Percentiles rank a stretch among this genome's conserved stretches.
These are phyloP conservation scores for Temnopleurus reevesii DNA, from an alignment of 53 echinoderm and acorn worm species.

Conservation along the genomic window DNA sequence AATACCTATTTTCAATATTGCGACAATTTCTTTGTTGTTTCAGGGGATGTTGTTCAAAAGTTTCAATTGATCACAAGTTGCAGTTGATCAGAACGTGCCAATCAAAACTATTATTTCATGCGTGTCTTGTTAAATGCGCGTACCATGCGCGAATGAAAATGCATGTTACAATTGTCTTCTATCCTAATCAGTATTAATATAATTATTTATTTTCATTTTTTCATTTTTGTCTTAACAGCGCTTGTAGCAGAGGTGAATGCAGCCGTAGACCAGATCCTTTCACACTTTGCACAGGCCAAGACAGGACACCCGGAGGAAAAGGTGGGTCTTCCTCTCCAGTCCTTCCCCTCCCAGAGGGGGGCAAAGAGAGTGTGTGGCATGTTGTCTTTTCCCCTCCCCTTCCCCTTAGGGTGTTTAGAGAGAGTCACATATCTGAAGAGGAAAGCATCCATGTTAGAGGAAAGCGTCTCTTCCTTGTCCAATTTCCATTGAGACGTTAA, in stretches of 20 bases:
- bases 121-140: too few relatives aligned
- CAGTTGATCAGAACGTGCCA: too few relatives aligned
- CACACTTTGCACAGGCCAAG: constrained; percentile 73
- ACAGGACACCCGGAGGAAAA: constrained; percentile 67
- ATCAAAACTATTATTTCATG: too few relatives aligned
- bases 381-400: neutral
- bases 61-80: too few relatives aligned
- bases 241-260: constrained; percentile 72
- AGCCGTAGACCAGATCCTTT: constrained; percentile 77
- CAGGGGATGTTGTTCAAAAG: too few relatives aligned
- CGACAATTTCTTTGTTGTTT: too few relatives aligned
- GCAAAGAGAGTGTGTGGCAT: neutral
- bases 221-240: constrained; percentile 55
- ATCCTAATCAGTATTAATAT: too few relatives aligned
- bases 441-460: constrained; percentile 22
- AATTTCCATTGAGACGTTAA: neutral
- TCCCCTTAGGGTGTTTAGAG: neutral
- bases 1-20: too few relatives aligned
- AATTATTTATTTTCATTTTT: neutral
- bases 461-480: neutral
- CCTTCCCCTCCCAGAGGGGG: neutral
- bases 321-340: constrained; percentile 61
- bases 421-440: neutral
- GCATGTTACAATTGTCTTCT: too few relatives aligned
- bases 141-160: too few relatives aligned